Conservation (phyloP, 2,797 vertebrate species). For the Notolepis coatsorum region DNA sequence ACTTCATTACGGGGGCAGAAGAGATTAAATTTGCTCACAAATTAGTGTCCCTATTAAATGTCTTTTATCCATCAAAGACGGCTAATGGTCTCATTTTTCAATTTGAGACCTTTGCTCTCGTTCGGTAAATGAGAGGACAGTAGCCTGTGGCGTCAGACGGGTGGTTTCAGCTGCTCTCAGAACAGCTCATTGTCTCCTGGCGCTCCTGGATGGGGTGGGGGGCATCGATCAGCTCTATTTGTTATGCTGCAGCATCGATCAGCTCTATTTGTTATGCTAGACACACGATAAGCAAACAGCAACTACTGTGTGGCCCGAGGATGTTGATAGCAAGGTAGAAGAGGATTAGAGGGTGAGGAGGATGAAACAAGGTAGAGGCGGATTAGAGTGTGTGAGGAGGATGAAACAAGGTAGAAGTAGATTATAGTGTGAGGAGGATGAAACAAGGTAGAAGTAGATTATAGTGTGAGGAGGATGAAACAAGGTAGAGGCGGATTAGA, state of each 20-base stretch:
- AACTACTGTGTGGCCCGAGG: neutral
- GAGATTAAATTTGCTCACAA: slow-evolving; percentile 51
- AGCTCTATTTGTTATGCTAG: slow-evolving; percentile 34
- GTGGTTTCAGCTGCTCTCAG: slow-evolving; percentile 6
- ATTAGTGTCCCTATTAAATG: slow-evolving; percentile 32
- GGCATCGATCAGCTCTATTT: no score
- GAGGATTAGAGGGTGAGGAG: no score
- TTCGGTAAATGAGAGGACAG: slow-evolving; percentile 16
- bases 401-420: no score
- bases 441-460: no score
- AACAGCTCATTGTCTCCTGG: slow-evolving; percentile 36
- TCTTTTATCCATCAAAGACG: slow-evolving; percentile 46
- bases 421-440: no score
- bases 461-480: no score
- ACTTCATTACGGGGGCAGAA: slow-evolving; percentile 44
- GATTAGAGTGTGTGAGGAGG: no score
- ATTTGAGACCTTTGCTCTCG: slow-evolving; percentile 46
- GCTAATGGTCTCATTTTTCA: slow-evolving; percentile 54
- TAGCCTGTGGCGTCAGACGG: slow-evolving; percentile 21
- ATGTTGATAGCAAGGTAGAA: no score
- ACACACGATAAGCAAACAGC: slow-evolving; percentile 14
- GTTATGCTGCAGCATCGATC: no score
- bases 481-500: no score
- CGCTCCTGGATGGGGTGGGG: no score
- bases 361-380: no score